A percentile compares a stretch with the other conserved stretches of the same genome.
phyloP scores from a whole-genome alignment of 2,797 vertebrate species.

The Myiotriccus ornatus region DNA sequence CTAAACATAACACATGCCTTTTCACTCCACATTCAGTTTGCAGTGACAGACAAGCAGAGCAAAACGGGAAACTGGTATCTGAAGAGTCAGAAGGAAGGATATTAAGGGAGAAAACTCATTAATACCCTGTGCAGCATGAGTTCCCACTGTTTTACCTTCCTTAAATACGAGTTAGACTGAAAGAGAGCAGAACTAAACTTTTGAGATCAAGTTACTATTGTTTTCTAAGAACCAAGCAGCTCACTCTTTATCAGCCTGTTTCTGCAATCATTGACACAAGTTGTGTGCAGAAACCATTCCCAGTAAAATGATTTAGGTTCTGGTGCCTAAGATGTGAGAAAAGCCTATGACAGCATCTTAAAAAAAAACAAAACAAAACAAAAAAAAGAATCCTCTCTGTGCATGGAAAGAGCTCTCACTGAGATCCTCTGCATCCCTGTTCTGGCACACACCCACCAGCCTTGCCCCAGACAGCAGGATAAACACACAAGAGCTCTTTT shows the following conservation, averaged over 20 bases:
- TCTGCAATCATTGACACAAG: background rate
- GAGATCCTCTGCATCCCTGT: background rate
- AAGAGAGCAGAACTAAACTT: background rate
- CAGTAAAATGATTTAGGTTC: background rate
- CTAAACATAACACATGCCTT: background rate
- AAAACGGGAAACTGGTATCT: background rate
- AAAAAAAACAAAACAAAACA: too few relatives aligned
- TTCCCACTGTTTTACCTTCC: background rate
- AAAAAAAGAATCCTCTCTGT: background rate
- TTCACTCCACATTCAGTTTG: background rate
- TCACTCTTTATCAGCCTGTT: background rate
- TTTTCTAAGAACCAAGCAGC: background rate
- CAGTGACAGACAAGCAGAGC: background rate
- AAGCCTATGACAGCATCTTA: background rate
- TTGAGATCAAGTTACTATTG: background rate
- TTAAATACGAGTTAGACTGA: background rate
- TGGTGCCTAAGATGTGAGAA: background rate
- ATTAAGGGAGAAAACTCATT: background rate
- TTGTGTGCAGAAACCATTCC: background rate
- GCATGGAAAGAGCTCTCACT: background rate
- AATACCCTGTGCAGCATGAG: background rate
- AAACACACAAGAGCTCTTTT: constrained; percentile 56
- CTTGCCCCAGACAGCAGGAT: constrained; percentile 41
- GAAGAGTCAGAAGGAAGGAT: background rate
- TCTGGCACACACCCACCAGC: constrained; percentile 50